phyloP scores from a whole-genome alignment of 2,888 invertebrate species.

The Priocnemis perturbator region DNA sequence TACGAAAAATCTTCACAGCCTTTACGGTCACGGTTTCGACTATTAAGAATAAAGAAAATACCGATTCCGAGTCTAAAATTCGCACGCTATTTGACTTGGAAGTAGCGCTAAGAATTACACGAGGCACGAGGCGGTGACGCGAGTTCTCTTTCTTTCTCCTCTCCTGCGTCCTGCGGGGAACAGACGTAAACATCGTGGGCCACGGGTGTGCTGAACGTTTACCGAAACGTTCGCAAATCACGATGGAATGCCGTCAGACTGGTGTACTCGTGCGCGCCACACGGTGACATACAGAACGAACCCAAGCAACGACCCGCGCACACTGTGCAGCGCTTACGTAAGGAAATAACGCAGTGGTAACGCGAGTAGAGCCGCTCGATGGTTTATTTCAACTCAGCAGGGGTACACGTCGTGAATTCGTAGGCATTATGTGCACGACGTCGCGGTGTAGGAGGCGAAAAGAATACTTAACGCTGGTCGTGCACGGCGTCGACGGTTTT shows the following conservation, averaged over 20 bases:
- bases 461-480: too few relatives aligned
- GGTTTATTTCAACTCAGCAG: not conserved
- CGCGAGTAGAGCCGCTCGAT: not conserved
- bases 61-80: too few relatives aligned
- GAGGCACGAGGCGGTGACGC: too few relatives aligned
- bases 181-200: constrained; percentile 62
- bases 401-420: constrained; percentile 15
- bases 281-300: constrained; percentile 67
- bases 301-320: constrained; percentile 60
- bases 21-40: too few relatives aligned
- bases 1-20: too few relatives aligned
- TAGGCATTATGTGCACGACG: not conserved
- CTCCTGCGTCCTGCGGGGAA: constrained; percentile 15
- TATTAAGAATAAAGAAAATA: too few relatives aligned
- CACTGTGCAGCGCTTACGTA: constrained; percentile 64
- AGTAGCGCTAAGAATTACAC: too few relatives aligned
- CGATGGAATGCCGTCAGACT: constrained; percentile 71
- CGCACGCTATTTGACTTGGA: too few relatives aligned
- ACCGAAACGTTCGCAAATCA: constrained; percentile 72
- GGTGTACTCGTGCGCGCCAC: constrained; percentile 63
- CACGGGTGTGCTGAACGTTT: constrained; percentile 63
- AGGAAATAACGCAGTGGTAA: constrained; percentile 56
- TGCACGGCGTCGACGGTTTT: too few relatives aligned
- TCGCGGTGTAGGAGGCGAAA: too few relatives aligned
- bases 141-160: constrained; percentile 6